Evolutionary conservation across 2,797 vertebrate genomes (phyloP).

Genomic region (Cyclopterus lumpus): DNA sequence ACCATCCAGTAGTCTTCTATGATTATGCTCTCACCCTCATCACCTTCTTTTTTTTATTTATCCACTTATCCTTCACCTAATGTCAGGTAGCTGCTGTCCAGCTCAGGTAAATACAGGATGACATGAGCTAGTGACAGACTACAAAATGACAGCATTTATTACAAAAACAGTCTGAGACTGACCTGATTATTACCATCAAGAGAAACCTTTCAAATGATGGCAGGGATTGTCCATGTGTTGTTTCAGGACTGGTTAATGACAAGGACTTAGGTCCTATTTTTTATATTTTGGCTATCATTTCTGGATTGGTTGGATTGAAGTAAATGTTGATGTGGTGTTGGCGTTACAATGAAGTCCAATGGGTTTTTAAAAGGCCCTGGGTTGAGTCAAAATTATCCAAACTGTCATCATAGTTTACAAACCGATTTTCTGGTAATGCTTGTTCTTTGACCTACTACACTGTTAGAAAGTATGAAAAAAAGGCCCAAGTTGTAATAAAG

Average conservation of each 20-base stretch:
- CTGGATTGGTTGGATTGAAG: background rate
- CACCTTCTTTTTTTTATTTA: slow-evolving; percentile 9
- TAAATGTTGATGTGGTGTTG: background rate
- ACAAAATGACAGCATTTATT: slow-evolving; percentile 16
- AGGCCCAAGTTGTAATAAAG: background rate
- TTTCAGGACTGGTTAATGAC: background rate
- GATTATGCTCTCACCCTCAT: slow-evolving; percentile 1
- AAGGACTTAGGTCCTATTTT: background rate
- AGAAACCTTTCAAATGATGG: background rate
- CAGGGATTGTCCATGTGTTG: background rate
- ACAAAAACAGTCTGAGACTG: slow-evolving; percentile 4
- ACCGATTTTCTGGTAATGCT: background rate
- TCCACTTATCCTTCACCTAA: background rate
- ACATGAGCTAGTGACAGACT: slow-evolving; percentile 15
- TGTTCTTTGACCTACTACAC: background rate
- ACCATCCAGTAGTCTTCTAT: slow-evolving; percentile 15
- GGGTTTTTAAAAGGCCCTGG: background rate
- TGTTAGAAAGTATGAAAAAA: background rate
- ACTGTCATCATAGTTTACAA: background rate
- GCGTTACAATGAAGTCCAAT: background rate
- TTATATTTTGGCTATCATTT: background rate
- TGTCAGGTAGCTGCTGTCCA: slow-evolving; percentile 45
- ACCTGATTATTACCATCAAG: slow-evolving; percentile 1
- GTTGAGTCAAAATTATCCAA: background rate
- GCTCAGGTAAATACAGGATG: slow-evolving; percentile 45